These are phyloP conservation scores for Enteromius thamalakanensis DNA, from an alignment of 2,797 vertebrate genomes.

Conservation along the genomic window DNA sequence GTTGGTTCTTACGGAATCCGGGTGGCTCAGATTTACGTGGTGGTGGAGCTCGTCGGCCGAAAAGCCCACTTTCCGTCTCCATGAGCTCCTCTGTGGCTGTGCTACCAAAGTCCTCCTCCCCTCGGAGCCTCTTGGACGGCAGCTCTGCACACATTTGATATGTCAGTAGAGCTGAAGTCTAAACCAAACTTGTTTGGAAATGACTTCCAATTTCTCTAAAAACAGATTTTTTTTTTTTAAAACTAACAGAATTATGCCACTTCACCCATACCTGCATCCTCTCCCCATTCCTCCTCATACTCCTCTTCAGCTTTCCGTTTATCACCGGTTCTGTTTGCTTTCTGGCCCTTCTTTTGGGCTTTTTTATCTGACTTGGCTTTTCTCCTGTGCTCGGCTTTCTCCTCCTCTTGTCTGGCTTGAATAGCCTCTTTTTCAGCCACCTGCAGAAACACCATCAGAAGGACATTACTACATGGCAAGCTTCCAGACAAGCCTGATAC, in stretches of 20 bases:
- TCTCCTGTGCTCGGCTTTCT: constrained; percentile 83
- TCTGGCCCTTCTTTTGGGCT: constrained; percentile 83
- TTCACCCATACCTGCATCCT: constrained; percentile 27
- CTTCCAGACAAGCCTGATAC: not conserved
- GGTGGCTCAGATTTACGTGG: constrained; percentile 60
- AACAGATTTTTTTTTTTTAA: not conserved
- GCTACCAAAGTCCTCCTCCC: constrained; percentile 68
- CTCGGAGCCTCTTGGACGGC: constrained; percentile 82
- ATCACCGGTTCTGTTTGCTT: constrained; percentile 72
- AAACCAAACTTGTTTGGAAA: not conserved
- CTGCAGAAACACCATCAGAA: constrained; percentile 67
- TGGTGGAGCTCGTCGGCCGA: constrained; percentile 70
- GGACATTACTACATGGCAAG: not conserved
- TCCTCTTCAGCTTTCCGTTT: constrained; percentile 82
- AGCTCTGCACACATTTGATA: constrained; percentile 66
- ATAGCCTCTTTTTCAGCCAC: constrained; percentile 90
- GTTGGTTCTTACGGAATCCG: constrained; percentile 72
- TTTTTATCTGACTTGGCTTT: constrained; percentile 86
- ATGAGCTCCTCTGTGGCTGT: constrained; percentile 70
- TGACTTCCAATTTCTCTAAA: not conserved
- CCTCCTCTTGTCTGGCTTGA: constrained; percentile 83
- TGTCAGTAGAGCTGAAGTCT: not conserved
- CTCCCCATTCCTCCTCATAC: constrained; percentile 71
- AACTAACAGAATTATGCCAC: not conserved
- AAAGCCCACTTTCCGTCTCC: constrained; percentile 78